Base-by-base conservation (phyloP, 2,797 vertebrate species). In the Thamnophis elegans region DNA sequence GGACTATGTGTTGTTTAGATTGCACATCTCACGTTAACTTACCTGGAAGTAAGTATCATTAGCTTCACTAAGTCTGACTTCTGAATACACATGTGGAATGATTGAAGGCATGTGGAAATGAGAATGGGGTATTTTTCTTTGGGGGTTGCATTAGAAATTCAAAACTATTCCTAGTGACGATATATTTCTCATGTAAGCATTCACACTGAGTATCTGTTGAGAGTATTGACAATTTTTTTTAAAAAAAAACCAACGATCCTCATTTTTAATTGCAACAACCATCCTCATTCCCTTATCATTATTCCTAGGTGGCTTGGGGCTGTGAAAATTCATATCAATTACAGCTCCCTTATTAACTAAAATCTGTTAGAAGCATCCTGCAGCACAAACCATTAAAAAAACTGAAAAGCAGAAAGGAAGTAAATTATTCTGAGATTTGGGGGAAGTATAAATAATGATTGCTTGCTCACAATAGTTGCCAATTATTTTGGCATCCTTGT, bases 291-390 rank as follows among this genome's bases (percentile, higher is more conserved):
- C 85, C 42, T 96, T 94, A 88, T 13, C 88, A 87, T 73, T 96
- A 0, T 91, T 94, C 93, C 94, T 95, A 90, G 1, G 93, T 89
- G 93, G 85, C 92, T 93, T n/a, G 26, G 89, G 94, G 93, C 90
- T 94, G 93, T 89, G 94, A 87, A 94, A 60, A n/a, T 95, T 82
- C 92, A 92, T 91, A 95, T 91, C 96, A 97, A 96, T 96, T 96
- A 95, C 89, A 92, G 91, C 88, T 94, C 3, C 86, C 94, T 92
- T 94, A 93, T 85, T 92, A 94, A 1, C 91, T 92, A 96, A 96
- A 97, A 95, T 86, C 85, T 86, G 73, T 95, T 96, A 93, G 95
- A 96, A 96, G 95, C 93, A 94, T 95, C 22, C 32, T 96, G 90
- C 93, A 95, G 87, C 94, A 95, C 60, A 82, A 22, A 93, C n/a